phyloP scores from a whole-genome alignment of 2,113 vertebrate genomes.

The Sylvietta virens region DNA sequence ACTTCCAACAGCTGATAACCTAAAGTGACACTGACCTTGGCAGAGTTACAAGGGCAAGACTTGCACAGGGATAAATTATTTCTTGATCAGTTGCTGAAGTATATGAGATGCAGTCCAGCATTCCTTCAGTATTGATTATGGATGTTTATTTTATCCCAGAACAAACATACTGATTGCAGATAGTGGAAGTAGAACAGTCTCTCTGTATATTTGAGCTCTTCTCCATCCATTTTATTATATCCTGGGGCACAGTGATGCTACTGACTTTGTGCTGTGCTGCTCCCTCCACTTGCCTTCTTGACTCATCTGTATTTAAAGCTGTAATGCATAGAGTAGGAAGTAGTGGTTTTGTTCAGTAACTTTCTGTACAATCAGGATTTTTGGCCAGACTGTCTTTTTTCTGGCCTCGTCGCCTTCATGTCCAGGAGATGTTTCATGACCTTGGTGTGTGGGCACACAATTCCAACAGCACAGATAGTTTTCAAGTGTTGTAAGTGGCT shows the following conservation, averaged over 20 bases:
- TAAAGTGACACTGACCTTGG: slow-evolving; percentile 28
- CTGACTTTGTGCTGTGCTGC: not conserved
- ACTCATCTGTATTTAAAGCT: not conserved
- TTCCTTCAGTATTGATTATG: not conserved
- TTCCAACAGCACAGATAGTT: not conserved
- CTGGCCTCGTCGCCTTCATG: not conserved
- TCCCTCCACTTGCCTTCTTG: not conserved
- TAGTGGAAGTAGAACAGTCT: not conserved
- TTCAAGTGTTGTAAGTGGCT: not conserved
- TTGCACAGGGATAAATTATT: not conserved
- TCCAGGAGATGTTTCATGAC: not conserved
- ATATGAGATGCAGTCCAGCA: not conserved
- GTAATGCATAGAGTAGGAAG: not conserved
- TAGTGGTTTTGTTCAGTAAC: not conserved
- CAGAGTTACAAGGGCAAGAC: not conserved
- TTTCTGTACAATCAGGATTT: not conserved
- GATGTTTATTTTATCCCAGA: not conserved
- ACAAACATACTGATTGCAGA: not conserved
- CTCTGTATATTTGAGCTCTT: not conserved
- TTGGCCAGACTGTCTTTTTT: not conserved
- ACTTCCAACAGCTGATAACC: slow-evolving; percentile 5
- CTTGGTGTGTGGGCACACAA: not conserved
- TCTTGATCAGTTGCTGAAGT: not conserved
- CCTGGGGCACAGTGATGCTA: not conserved
- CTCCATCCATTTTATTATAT: not conserved